Evolutionary conservation across 2,888 invertebrate genomes (phyloP).

Genomic region (Allygus modestus): DNA sequence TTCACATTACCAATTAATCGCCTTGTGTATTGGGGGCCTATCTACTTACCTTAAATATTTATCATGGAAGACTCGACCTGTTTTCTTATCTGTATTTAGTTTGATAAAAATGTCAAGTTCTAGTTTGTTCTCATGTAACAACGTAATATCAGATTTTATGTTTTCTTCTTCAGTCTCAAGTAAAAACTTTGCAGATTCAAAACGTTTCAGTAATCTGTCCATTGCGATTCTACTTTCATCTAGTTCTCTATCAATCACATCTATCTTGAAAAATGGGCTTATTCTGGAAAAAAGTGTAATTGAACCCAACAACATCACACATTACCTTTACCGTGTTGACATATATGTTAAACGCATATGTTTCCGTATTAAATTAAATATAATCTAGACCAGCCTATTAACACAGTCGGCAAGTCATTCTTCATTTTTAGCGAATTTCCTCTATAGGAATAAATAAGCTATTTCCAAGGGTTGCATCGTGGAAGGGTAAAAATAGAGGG

Average conservation of each 20-base stretch:
- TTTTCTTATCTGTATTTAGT: slow-evolving; percentile 37
- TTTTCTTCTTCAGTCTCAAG: slow-evolving; percentile 47
- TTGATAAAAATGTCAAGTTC: slow-evolving; percentile 21
- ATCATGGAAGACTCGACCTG: slow-evolving; percentile 15
- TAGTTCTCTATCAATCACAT: slow-evolving; percentile 43
- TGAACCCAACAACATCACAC: neutral
- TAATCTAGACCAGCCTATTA: no score
- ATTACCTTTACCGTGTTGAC: neutral
- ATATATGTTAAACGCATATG: neutral
- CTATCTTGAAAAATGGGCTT: slow-evolving; percentile 25
- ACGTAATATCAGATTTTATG: neutral
- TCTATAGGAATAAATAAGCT: no score
- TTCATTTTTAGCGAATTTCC: no score
- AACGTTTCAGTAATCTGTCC: slow-evolving; percentile 37
- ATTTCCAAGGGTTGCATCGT: no score
- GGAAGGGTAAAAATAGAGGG: no score
- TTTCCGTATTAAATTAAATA: no score
- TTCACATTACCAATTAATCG: no score
- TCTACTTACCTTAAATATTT: slow-evolving; percentile 41
- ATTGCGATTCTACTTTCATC: slow-evolving; percentile 38
- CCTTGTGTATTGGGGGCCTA: no score
- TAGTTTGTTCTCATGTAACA: neutral
- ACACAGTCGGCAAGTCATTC: no score
- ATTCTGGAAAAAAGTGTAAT: slow-evolving; percentile 40
- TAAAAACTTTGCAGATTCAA: slow-evolving; percentile 24